Base-by-base conservation (phyloP, 1,140 invertebrate species). In the Lamellibrachia luymesi region DNA sequence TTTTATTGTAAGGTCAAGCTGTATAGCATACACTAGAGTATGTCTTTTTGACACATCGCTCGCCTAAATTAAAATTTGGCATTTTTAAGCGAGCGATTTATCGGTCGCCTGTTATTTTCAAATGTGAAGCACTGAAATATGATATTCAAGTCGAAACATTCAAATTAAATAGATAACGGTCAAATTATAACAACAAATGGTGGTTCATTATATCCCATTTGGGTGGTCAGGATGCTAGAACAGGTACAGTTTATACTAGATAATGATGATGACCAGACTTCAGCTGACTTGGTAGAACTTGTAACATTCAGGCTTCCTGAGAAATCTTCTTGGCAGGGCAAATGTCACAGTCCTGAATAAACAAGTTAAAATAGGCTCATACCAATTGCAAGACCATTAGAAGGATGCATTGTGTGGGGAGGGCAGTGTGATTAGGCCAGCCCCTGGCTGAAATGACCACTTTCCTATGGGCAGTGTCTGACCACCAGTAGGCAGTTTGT, bases 291-390 rank as follows among this genome's bases (percentile, higher is more conserved):
- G 64, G n/a, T n/a, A n/a, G 25, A 80, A 80, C 64, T 22, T 4
- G 64, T 80, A 80, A 80, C 64, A 80, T 80, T 22, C 38, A 17
- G 25, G 13, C 25, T 80, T 56, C 52, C 52, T 56, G 52, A 56
- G 52, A 56, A 56, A 56, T 56, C 25, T 4, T 80, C 64, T 80
- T 6, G 64, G 64, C 17, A 22, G 64, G 25, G 64, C 64, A 80
- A 80, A 80, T 80, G 64, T 80, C 64, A 80, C 64, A 80, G 17
- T 22, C 64, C 64, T 17, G 64, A 80, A 80, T 80, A 80, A 80
- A 80, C 64, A 80, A 80, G 64, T 80, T 80, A 80, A 80, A 80
- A 80, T 80, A 80, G 64, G 64, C 64, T 80, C 64, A 80, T 22
- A 17, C 64, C 64, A 80, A 80, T 80, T 80, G 64, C 64, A 80